Evolutionary conservation across 2,797 vertebrate species (phyloP).

Genomic region (Neosilurus mollespiculum): DNA sequence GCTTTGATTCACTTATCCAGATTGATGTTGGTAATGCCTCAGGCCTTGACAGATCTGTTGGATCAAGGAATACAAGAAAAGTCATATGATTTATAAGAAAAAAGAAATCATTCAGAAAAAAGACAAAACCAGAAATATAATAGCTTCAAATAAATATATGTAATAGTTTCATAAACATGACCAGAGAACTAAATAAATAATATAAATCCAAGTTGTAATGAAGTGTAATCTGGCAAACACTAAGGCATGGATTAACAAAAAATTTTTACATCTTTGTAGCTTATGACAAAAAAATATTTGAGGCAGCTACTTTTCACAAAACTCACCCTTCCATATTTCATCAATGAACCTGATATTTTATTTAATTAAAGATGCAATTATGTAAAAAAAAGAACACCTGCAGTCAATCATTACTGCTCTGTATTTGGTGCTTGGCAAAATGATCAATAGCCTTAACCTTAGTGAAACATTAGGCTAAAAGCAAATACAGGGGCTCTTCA

Average conservation of each 20-base stretch:
- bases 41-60: slow-evolving; percentile 52
- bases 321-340: slow-evolving; percentile 64
- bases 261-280: slow-evolving; percentile 18
- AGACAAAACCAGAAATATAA: slow-evolving; percentile 23
- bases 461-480: slow-evolving; percentile 57
- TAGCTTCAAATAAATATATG: slow-evolving; percentile 6
- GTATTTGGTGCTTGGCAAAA: slow-evolving; percentile 56
- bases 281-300: slow-evolving; percentile 45
- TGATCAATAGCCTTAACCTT: slow-evolving; percentile 58
- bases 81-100: slow-evolving; percentile 21
- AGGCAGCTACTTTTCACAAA: slow-evolving; percentile 61
- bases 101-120: slow-evolving; percentile 13
- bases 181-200: slow-evolving; percentile 11
- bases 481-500: slow-evolving; percentile 47
- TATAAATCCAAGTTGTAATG: neutral
- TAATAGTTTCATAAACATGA: neutral
- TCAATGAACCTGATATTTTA: slow-evolving; percentile 67
- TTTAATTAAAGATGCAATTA: slow-evolving; percentile 72
- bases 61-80: slow-evolving; percentile 47
- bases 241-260: neutral
- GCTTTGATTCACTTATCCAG: slow-evolving; percentile 52
- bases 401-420: slow-evolving; percentile 67
- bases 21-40: slow-evolving; percentile 46
- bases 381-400: slow-evolving; percentile 71
- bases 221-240: slow-evolving; percentile 12